A percentile compares a stretch with the other conserved stretches of the same genome.
Conservation (phyloP, 2,797 vertebrate species). For the Ceryle rudis region DNA sequence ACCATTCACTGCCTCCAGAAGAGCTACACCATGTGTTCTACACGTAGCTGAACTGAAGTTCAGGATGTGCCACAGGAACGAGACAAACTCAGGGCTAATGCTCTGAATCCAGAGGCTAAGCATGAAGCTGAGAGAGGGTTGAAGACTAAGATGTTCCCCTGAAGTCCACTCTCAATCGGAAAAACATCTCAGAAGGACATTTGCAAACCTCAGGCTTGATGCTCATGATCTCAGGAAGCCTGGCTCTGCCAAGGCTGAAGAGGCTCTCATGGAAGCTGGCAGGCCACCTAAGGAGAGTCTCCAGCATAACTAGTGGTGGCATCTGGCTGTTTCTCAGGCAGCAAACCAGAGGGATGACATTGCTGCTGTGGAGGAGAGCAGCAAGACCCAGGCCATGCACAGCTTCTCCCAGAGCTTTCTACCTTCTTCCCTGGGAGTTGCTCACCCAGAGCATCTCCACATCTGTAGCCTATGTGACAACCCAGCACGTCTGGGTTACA, state of each 20-base stretch:
- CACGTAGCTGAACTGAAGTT: rapidly evolving
- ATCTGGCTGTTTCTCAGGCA: background rate
- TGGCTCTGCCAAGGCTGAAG: background rate
- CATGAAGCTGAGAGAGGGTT: background rate
- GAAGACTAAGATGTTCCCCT: background rate
- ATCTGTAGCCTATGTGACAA: rapidly evolving
- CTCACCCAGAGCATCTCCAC: background rate
- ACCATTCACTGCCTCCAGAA: rapidly evolving
- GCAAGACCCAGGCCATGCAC: background rate
- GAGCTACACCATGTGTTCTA: background rate
- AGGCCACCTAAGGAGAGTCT: background rate
- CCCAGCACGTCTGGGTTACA: rapidly evolving
- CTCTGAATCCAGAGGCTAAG: background rate
- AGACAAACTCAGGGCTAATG: background rate
- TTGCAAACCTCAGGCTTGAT: background rate
- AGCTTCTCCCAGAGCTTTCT: background rate
- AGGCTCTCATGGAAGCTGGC: background rate
- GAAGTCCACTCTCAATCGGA: background rate
- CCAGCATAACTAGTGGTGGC: background rate
- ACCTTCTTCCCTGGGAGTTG: background rate
- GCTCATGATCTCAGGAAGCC: background rate
- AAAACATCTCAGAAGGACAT: background rate
- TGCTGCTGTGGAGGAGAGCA: background rate
- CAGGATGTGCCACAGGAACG: rapidly evolving
- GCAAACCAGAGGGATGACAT: rapidly evolving